Evolutionary conservation across 2,888 invertebrate genomes (phyloP).

Genomic region (Alloscopus bannaensis): DNA sequence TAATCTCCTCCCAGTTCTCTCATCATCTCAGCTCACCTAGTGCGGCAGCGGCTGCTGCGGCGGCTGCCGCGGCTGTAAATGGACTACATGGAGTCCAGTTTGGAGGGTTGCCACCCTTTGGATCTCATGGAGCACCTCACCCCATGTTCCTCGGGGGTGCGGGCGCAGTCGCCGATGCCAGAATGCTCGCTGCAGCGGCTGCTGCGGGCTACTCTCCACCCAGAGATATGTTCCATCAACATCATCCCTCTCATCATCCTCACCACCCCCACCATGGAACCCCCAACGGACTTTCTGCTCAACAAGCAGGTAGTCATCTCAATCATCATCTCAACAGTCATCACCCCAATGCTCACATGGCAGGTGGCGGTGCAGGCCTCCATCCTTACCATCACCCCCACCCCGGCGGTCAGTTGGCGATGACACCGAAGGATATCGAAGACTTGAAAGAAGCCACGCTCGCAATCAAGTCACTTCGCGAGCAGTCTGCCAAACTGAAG

Average conservation of each 20-base stretch:
- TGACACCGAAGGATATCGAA: constrained; percentile 70
- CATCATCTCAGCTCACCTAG: constrained; percentile 48
- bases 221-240: constrained; percentile 64
- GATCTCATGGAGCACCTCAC: constrained; percentile 66
- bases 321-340: constrained; percentile 51
- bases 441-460: constrained; percentile 65
- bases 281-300: constrained; percentile 40
- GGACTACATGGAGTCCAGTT: constrained; percentile 65
- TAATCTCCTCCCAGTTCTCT: constrained; percentile 58
- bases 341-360: constrained; percentile 34
- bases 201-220: constrained; percentile 69
- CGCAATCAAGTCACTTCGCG: constrained; percentile 64
- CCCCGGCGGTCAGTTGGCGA: constrained; percentile 51
- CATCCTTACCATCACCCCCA: constrained; percentile 49
- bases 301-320: constrained; percentile 41
- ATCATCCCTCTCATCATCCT: constrained; percentile 51
- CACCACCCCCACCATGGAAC: constrained; percentile 23
- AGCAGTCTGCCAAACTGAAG: constrained; percentile 69
- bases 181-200: constrained; percentile 68
- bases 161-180: constrained; percentile 63
- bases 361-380: constrained; percentile 26
- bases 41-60: constrained; percentile 47
- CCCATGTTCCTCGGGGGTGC: constrained; percentile 70
- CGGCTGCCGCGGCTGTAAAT: constrained; percentile 45
- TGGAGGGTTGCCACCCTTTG: constrained; percentile 62